These are phyloP conservation scores for Myrmophylax atrothorax DNA, from an alignment of 2,113 vertebrate genomes.

Conservation along the genomic window DNA sequence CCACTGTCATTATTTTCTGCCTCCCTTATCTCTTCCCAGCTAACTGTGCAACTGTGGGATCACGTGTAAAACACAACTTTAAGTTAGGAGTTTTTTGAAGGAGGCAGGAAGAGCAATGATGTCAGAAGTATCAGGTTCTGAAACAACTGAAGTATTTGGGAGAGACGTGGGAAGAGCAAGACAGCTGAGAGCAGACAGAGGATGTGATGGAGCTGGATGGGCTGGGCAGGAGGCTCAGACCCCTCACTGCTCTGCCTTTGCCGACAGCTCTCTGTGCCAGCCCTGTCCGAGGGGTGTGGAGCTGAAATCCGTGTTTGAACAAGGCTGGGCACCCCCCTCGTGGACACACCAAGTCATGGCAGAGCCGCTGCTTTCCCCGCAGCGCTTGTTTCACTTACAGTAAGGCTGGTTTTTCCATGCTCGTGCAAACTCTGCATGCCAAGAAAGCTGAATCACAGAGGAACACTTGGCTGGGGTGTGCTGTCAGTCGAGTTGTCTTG, in stretches of 20 bases:
- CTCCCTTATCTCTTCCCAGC: neutral
- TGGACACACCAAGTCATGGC: neutral
- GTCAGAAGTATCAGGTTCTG: conserved; percentile 62
- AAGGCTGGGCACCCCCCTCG: neutral
- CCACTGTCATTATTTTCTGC: neutral
- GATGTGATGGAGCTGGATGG: conserved; percentile 11
- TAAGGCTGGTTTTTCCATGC: neutral
- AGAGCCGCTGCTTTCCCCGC: neutral
- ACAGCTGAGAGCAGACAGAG: neutral
- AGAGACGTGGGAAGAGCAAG: conserved; percentile 68
- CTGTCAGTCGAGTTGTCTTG: neutral
- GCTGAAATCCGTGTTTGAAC: neutral
- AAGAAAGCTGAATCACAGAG: neutral
- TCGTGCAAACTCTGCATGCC: neutral
- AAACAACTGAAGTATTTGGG: neutral
- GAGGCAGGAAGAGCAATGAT: conserved; percentile 66
- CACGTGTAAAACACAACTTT: neutral
- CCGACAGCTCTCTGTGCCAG: neutral
- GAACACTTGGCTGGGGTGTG: neutral
- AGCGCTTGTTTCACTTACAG: neutral
- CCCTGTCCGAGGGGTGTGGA: neutral
- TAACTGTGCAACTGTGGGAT: neutral
- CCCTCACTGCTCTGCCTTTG: neutral
- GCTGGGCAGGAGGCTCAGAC: conserved; percentile 49
- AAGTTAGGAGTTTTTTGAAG: conserved; percentile 33